Conservation (phyloP, 2,888 invertebrate genomes). For the Lacanobia wlatinum region DNA sequence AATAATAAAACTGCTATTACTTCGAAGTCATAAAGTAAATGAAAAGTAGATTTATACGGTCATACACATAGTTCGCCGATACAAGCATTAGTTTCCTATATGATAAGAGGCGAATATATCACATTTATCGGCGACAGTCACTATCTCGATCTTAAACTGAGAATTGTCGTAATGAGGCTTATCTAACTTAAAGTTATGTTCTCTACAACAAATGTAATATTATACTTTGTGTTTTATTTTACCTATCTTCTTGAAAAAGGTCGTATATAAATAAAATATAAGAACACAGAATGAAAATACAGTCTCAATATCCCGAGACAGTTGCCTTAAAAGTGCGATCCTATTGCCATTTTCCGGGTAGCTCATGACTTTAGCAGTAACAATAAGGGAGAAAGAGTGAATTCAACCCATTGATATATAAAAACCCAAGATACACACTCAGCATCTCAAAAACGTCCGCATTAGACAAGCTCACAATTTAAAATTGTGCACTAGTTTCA, state of each 20-base stretch:
- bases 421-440: too few species aligned
- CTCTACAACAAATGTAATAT: constrained; percentile 38
- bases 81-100: constrained; percentile 43
- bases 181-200: constrained; percentile 57
- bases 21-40: not conserved
- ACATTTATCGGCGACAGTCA: constrained; percentile 48
- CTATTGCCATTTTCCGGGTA: not conserved
- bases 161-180: constrained; percentile 61
- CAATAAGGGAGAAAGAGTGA: too few species aligned
- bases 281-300: not conserved
- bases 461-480: too few species aligned
- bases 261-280: constrained; percentile 13
- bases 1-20: not conserved
- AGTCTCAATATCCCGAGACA: not conserved
- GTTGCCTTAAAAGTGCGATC: not conserved
- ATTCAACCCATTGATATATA: too few species aligned
- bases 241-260: constrained; percentile 7
- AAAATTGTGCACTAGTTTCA: too few species aligned
- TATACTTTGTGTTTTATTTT: constrained; percentile 35
- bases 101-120: constrained; percentile 51
- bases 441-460: too few species aligned
- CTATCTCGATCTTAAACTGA: constrained; percentile 54
- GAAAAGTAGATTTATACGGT: constrained; percentile 7
- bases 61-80: constrained; percentile 6
- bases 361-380: too few species aligned